These are phyloP conservation scores for Carposina sasakii DNA, from an alignment of 1,140 invertebrate species.

Conservation along the genomic window DNA sequence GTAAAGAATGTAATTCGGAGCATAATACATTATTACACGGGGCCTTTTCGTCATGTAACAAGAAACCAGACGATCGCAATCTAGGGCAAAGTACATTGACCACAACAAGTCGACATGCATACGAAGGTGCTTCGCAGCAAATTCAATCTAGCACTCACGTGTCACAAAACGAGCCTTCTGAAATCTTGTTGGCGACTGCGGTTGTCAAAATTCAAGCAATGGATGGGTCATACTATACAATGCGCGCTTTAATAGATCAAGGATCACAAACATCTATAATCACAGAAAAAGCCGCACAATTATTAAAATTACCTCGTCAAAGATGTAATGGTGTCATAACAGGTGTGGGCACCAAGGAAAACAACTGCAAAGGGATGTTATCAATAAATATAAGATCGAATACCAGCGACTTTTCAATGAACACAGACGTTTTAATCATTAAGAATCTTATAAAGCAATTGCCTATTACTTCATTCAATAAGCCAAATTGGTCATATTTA, in stretches of 20 bases:
- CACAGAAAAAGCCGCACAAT: slow-evolving; percentile 10
- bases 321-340: background rate
- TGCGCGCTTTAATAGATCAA: background rate
- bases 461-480: slow-evolving; percentile 5
- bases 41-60: too few relatives aligned
- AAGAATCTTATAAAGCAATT: slow-evolving; percentile 6
- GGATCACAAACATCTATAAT: slow-evolving; percentile 4
- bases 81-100: too few relatives aligned
- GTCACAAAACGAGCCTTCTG: background rate
- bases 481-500: background rate
- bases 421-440: slow-evolving; percentile 8
- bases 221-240: background rate
- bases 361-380: slow-evolving; percentile 5
- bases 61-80: too few relatives aligned
- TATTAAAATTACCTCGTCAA: background rate
- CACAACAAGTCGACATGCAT: too few relatives aligned
- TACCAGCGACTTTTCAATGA: slow-evolving; percentile 6
- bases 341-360: slow-evolving; percentile 1
- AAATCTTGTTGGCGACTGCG: background rate
- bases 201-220: background rate
- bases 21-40: slow-evolving; percentile 20
- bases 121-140: background rate
- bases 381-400: slow-evolving; percentile 7
- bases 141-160: background rate
- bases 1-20: slow-evolving; percentile 14